Evolutionary conservation across 2,888 invertebrate genomes (phyloP).

Genomic region (Nebria brevicollis): DNA sequence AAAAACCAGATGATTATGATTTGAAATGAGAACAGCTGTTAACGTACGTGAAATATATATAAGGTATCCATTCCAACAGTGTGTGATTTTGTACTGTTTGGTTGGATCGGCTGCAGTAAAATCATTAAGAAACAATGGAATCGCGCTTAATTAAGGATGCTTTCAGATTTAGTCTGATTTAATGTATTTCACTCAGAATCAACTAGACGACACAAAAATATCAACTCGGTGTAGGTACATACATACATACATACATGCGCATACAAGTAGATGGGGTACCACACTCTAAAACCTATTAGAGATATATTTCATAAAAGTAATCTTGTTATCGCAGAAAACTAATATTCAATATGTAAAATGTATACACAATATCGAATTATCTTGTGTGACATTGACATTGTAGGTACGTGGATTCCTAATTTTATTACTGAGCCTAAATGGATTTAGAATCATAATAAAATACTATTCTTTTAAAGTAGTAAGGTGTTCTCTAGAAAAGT

Average conservation of each 20-base stretch:
- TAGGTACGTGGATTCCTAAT: too few species aligned
- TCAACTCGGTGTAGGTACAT: not conserved
- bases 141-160: slow-evolving; percentile 35
- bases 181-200: slow-evolving; percentile 24
- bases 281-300: slow-evolving; percentile 18
- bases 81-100: not conserved
- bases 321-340: not conserved
- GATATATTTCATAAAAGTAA: not conserved
- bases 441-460: too few species aligned
- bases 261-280: not conserved
- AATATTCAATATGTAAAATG: not conserved
- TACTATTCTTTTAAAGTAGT: too few species aligned
- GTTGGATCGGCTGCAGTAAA: slow-evolving; percentile 19
- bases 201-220: slow-evolving; percentile 10
- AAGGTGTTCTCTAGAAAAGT: too few species aligned
- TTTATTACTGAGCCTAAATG: too few species aligned
- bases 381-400: too few species aligned
- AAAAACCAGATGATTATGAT: too few species aligned
- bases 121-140: slow-evolving; percentile 31
- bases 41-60: too few species aligned
- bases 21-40: too few species aligned
- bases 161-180: slow-evolving; percentile 35
- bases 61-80: not conserved
- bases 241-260: not conserved
- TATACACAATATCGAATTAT: too few species aligned